Percentiles rank a stretch among this genome's conserved stretches.
These are phyloP conservation scores for Crossocerus cetratus DNA, from an alignment of 2,888 invertebrate genomes.

Conservation along the genomic window DNA sequence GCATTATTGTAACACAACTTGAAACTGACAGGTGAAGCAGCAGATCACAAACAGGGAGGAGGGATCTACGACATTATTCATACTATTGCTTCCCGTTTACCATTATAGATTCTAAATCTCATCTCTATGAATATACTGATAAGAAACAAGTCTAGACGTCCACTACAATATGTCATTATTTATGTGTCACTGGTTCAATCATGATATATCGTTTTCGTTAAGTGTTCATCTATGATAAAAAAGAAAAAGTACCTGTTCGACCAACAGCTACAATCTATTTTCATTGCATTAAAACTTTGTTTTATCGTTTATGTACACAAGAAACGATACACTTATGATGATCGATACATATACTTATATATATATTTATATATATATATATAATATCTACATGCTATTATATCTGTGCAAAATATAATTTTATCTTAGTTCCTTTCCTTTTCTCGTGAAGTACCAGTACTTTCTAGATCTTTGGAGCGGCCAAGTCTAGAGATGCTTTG, in stretches of 20 bases:
- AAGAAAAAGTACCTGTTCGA: constrained; percentile 47
- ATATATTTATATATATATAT: neutral
- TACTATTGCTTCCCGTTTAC: constrained; percentile 55
- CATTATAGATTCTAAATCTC: constrained; percentile 56
- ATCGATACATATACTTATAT: constrained; percentile 40
- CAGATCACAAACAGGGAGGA: constrained; percentile 61
- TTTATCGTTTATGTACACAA: constrained; percentile 56
- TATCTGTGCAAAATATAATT: constrained; percentile 61
- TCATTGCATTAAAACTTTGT: constrained; percentile 48
- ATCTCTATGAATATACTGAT: constrained; percentile 54
- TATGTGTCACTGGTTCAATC: constrained; percentile 51
- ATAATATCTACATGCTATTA: constrained; percentile 53
- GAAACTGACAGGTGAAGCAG: constrained; percentile 69
- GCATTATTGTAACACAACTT: constrained; percentile 59
- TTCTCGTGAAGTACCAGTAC: constrained; percentile 60
- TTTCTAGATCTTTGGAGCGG: constrained; percentile 63
- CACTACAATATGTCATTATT: constrained; percentile 52
- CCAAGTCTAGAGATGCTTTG: constrained; percentile 53
- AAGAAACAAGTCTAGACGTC: constrained; percentile 46
- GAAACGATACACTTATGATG: constrained; percentile 42
- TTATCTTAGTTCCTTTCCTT: constrained; percentile 60
- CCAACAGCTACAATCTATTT: constrained; percentile 49
- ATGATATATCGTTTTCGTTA: constrained; percentile 21
- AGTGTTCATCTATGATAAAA: constrained; percentile 46
- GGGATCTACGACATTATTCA: constrained; percentile 58